Evolutionary conservation across 2,888 invertebrate species (phyloP), one percentile per base, ranked within the genome.

Genomic region (Drosophila affinis): DNA sequence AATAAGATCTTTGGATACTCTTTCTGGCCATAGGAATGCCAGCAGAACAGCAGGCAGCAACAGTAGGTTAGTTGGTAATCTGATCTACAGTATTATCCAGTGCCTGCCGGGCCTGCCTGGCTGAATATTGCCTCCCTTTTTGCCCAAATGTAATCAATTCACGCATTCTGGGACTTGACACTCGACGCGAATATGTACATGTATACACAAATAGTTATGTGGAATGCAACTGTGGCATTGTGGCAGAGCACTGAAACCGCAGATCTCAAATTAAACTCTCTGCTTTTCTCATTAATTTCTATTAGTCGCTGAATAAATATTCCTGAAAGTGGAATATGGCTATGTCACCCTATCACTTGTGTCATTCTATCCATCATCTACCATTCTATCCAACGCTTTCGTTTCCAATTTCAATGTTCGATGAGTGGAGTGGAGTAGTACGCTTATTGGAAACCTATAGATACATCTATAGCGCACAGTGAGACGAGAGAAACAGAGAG

Each of bases 61-160:
- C 21, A 21, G 21, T 21, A 21, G 21, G 21, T 21, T 21, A 3
- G 21, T 21, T 3, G 21, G 86, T 76, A 82, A 82, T 64, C 57
- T 39, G 82, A 82, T 82, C 77, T 67, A 60, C 64, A 63, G 84
- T 73, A 76, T 76, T 83, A 83, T 81, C 24, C 24, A 24, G 79
- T 83, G 80, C 70, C 78, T 71, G 80, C 18, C 2, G 1, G 18
- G 18, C 18, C 18, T 18, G 2, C 18, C 18, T 18, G 18, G 63
- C 68, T 62, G 21, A 73, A 65, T 83, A 63, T 75, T 87, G 68
- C 64, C 71, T 68, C 69, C 67, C 39, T 76, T 78, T 65, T 76
- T 77, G 72, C 65, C 69, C 73, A 79, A 85, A 78, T 78, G 76
- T 78, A 85, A 81, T 79, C 78, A 78, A 80, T 75, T 83, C 78